Evolutionary conservation across 1,140 invertebrate genomes (phyloP), one percentile per base, ranked within the genome.

Genomic region (Brachionus manjavacas): DNA sequence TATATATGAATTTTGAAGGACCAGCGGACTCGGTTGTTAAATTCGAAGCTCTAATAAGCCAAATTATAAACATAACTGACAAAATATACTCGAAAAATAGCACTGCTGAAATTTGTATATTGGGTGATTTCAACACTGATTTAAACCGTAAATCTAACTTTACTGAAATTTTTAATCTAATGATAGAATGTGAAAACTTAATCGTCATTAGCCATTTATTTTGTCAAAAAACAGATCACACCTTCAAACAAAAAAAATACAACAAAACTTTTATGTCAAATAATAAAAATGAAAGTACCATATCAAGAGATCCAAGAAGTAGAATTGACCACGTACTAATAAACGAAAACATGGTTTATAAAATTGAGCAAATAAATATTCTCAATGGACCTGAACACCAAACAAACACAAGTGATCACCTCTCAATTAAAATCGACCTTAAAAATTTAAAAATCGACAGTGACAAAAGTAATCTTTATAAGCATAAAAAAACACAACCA

Each of bases 1-100:
- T n/a, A n/a, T n/a, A n/a, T n/a, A n/a, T 68, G 64, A 68, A 68
- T 31, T 68, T 28, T 68, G 64, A 68, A 68, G 64, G 64, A 9
- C 64, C 64, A n/a, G n/a, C 64, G 28, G 64, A 68, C 28, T 68
- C 64, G 8, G 64, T 68, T 28, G 23, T 68, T n/a, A 68, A 68
- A 68, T 68, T 31, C 28, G 64, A 68, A 31, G 64, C 64, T 28
- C 25, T 68, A 16, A 28, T 68, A 28, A 68, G 64, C 28, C 64
- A 68, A 28, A 31, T 68, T 11, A 68, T 31, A 9, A 68, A 68
- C 35, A 25, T 68, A 11, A 28, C 35, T 28, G 64, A 68, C 7
- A 31, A 68, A 68, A 68, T 68, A 28, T 68, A 68, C 28, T 68
- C 8, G 7, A 68, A 28, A 68, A 68, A 68, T 68, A 68, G 35